Evolutionary conservation across 35 echinoderm and acorn worm species (phyloP).

Genomic region (Ptychodera flava): DNA sequence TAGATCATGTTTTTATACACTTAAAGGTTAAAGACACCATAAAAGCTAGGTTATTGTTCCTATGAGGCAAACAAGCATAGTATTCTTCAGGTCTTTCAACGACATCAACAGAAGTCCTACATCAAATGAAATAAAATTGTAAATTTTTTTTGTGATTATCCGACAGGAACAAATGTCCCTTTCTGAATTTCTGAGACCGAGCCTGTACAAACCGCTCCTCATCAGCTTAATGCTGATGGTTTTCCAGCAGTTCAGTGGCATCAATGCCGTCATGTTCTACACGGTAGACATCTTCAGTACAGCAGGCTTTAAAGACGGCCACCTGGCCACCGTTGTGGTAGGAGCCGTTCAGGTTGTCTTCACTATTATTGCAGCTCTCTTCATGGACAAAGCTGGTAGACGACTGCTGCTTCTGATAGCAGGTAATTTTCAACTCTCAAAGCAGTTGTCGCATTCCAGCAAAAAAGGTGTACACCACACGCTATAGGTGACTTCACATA

Average conservation of each 20-base stretch:
- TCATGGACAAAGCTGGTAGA: conserved; percentile 83
- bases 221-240: conserved; percentile 79
- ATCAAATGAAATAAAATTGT: too few relatives aligned
- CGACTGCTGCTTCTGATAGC: conserved; percentile 54
- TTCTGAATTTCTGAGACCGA: conserved; percentile 41
- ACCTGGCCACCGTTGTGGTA: conserved; percentile 64
- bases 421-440: too few relatives aligned
- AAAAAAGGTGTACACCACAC: too few relatives aligned
- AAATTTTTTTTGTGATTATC: neutral
- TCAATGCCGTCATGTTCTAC: conserved; percentile 97
- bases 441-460: too few relatives aligned
- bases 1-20: too few relatives aligned
- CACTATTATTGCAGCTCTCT: conserved; percentile 47
- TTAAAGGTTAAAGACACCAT: too few relatives aligned
- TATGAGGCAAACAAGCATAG: too few relatives aligned
- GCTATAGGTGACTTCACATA: too few relatives aligned
- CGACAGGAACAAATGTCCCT: conserved; percentile 67
- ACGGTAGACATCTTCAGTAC: conserved; percentile 72
- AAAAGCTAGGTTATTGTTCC: too few relatives aligned
- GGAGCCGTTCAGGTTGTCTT: conserved; percentile 65
- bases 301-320: conserved; percentile 24
- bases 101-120: too few relatives aligned
- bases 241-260: conserved; percentile 96
- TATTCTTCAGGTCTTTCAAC: too few relatives aligned
- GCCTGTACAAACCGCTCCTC: conserved; percentile 53